Evolutionary conservation across 2,797 vertebrate genomes (phyloP), one percentile per base, ranked within the genome.

Genomic region (Rallus crepitans): DNA sequence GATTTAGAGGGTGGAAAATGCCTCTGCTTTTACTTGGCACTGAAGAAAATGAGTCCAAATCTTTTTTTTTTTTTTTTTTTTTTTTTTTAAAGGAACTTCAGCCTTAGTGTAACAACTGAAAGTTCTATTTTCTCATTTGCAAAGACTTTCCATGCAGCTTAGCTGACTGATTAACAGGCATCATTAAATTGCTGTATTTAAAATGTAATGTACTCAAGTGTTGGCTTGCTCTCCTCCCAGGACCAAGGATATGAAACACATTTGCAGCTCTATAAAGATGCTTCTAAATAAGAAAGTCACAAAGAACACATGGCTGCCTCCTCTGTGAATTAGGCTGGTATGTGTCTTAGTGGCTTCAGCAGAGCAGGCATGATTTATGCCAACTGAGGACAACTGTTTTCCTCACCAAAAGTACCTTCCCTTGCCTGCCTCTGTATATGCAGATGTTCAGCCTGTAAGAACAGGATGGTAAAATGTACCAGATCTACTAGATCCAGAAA

Each of bases 221-320:
- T 68, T 94, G 76, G 60, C 68, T 96, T 97, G 64, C 52, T 84
- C 61, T 97, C 77, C 76, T 96, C 73, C 64, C 75, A 93, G 68
- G 90, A 88, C 48, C 79, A 95, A 85, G 78, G 72, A 95, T 97
- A 96, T 96, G 86, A 97, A 98, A 97, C 90, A 95, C 82, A 93
- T 96, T 90, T 95, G 33, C 37, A 93, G 77, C 78, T 91, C 53
- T 86, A 82, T 86, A 96, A 96, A 95, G 73, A 81, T 78, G 15
- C 45, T 93, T 92, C 90, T 95, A 80, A 95, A 93, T 94, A 52
- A 77, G 64, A 81, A 93, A 94, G 68, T 72, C 77, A 75, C 40
- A 81, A 82, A 90, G 69, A 91, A 55, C 70, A 89, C n/a, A 71
- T 69, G 79, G 50, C 47, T 83, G 39, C 33, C 93, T 95, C 68